phyloP scores from a whole-genome alignment of 2,888 invertebrate species.

The Anthrax anthrax region DNA sequence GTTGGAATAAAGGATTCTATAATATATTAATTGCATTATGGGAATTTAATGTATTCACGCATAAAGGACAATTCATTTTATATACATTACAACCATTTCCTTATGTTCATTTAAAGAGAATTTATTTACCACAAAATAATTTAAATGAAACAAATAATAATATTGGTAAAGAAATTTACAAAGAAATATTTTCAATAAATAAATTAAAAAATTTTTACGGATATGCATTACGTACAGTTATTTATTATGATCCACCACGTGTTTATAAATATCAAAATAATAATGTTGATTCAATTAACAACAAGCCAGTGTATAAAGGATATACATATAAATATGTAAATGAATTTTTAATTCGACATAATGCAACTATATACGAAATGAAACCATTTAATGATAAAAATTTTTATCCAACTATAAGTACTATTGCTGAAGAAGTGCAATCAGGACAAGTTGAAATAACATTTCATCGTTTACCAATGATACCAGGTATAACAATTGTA shows the following conservation, averaged over 20 bases:
- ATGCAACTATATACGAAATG: slow-evolving; percentile 2
- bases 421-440: background rate
- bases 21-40: background rate
- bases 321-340: background rate
- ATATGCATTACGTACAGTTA: background rate
- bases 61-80: background rate
- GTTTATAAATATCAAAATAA: background rate
- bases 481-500: background rate
- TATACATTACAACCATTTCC: background rate
- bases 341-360: background rate
- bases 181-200: background rate
- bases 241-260: slow-evolving; percentile 1
- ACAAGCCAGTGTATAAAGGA: background rate
- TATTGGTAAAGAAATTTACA: background rate
- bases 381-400: background rate
- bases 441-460: background rate
- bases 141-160: background rate
- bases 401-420: too few species aligned
- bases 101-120: background rate
- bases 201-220: slow-evolving; percentile 5
- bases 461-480: background rate
- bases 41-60: background rate
- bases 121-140: background rate
- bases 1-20: background rate
- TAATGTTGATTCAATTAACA: background rate